A percentile compares a stretch with the other conserved stretches of the same genome.
These are phyloP conservation scores for Cantharis rustica DNA, from an alignment of 2,888 invertebrate species.

Conservation along the genomic window DNA sequence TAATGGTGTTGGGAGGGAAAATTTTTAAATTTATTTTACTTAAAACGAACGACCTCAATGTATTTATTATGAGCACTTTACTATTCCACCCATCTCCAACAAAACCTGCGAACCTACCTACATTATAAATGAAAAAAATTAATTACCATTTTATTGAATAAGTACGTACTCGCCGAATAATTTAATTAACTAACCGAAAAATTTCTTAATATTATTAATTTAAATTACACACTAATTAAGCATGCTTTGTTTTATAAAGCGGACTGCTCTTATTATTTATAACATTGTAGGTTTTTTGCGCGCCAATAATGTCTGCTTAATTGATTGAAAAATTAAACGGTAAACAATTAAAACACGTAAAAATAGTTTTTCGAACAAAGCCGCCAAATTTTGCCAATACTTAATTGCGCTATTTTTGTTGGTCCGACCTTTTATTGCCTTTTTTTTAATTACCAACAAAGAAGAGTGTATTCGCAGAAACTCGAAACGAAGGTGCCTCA, in stretches of 20 bases:
- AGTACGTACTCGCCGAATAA: neutral
- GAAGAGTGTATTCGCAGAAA: neutral
- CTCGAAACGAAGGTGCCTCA: neutral
- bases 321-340: neutral
- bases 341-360: neutral
- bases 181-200: neutral
- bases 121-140: neutral
- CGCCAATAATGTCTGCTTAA: neutral
- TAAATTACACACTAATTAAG: neutral
- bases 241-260: neutral
- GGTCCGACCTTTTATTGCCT: neutral
- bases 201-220: neutral
- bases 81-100: neutral
- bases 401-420: neutral
- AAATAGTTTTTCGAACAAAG: neutral
- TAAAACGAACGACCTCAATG: neutral
- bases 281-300: neutral
- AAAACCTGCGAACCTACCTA: neutral
- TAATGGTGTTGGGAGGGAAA: neutral
- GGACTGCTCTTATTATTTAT: neutral
- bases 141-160: neutral
- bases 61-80: neutral
- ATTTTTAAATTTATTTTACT: neutral
- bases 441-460: neutral
- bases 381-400: neutral